Percentiles rank a stretch among this genome's conserved stretches.
phyloP scores from a whole-genome alignment of 2,797 vertebrate genomes.

The Acrossocheilus wenchowensis region DNA sequence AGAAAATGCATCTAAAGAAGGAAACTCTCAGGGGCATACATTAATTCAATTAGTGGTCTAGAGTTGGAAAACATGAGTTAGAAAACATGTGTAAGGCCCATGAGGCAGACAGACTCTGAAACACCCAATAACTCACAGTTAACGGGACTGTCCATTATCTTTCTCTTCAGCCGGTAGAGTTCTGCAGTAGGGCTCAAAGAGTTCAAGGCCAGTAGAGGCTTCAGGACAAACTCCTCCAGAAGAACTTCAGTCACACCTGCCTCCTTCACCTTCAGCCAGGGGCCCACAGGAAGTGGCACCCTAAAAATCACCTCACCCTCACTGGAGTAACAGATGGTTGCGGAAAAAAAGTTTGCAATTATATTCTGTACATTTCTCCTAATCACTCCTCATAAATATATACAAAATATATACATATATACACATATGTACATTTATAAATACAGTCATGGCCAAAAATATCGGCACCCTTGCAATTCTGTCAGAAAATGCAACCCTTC shows the following conservation, averaged over 20 bases:
- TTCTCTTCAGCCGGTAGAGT: constrained; percentile 79
- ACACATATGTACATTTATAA: too few species aligned
- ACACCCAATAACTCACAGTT: constrained; percentile 63
- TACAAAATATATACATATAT: too few species aligned
- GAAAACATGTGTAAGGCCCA: neutral
- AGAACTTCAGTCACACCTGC: constrained; percentile 75
- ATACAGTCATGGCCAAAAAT: too few species aligned
- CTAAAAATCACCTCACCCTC: constrained; percentile 69
- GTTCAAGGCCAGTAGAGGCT: constrained; percentile 73
- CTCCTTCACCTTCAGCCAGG: constrained; percentile 65
- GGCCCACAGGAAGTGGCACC: constrained; percentile 70
- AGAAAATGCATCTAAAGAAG: neutral
- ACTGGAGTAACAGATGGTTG: too few species aligned
- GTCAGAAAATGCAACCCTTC: too few species aligned
- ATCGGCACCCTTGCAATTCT: too few species aligned
- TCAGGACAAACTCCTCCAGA: constrained; percentile 84
- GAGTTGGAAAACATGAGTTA: constrained; percentile 20
- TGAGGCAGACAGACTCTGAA: neutral
- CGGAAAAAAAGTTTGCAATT: too few species aligned
- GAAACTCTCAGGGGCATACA: neutral
- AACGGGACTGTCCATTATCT: constrained; percentile 83
- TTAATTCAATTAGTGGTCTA: neutral
- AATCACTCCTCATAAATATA: too few species aligned
- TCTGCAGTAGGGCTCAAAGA: constrained; percentile 74
- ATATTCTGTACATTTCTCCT: too few species aligned